These are phyloP conservation scores for Pangasius djambal DNA, from an alignment of 2,797 vertebrate species.

Conservation along the genomic window DNA sequence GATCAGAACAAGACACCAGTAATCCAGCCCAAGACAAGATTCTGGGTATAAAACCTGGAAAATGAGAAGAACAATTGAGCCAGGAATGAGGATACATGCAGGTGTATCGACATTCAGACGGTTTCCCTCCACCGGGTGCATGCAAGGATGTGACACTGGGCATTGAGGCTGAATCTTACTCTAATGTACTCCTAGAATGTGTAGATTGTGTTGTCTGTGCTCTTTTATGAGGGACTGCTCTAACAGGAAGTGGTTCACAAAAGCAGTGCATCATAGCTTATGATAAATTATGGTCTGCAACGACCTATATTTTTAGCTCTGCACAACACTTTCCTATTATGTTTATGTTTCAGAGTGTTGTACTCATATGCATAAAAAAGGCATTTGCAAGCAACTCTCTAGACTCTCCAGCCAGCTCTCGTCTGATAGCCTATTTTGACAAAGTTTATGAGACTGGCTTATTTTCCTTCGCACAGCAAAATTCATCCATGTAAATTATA, in stretches of 20 bases:
- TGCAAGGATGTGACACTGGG: constrained; percentile 40
- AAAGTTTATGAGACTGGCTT: neutral
- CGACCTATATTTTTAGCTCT: constrained; percentile 54
- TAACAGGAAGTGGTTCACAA: constrained; percentile 42
- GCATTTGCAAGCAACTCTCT: neutral
- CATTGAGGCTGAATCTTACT: constrained; percentile 50
- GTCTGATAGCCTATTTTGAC: constrained; percentile 14
- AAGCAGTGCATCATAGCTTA: constrained; percentile 21
- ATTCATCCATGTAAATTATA: neutral
- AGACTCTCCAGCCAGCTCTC: neutral
- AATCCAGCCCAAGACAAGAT: constrained; percentile 2
- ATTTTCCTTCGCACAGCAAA: constrained; percentile 7
- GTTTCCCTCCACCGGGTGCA: constrained; percentile 54
- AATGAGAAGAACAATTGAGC: neutral
- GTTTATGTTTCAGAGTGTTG: constrained; percentile 5
- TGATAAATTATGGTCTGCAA: constrained; percentile 41
- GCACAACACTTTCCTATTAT: constrained; percentile 31
- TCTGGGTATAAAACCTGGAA: neutral
- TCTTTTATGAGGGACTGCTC: neutral
- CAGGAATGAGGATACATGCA: constrained; percentile 19
- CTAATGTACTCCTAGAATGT: neutral
- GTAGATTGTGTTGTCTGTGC: neutral
- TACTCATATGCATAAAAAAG: constrained; percentile 21
- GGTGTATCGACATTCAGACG: constrained; percentile 13
- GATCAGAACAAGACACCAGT: constrained; percentile 1